A percentile compares a stretch with the other conserved stretches of the same genome.
phyloP scores from a whole-genome alignment of 2,113 vertebrate species.

The Phrynosoma blainvillii region DNA sequence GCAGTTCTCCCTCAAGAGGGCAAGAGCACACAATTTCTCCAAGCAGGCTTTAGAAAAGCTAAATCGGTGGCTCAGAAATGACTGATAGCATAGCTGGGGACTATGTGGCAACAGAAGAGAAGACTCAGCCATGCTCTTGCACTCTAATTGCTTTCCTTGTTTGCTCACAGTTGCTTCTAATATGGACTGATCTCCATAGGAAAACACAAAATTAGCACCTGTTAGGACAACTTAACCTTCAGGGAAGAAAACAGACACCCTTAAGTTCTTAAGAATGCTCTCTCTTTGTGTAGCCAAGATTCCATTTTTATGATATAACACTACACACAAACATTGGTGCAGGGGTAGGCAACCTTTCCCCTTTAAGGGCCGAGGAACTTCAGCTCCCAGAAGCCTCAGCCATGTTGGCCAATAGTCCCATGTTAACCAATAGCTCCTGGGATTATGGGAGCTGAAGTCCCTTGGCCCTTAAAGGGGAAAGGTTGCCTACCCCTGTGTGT shows the following conservation, averaged over 20 bases:
- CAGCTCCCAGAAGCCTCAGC: too few species aligned
- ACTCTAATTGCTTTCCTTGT: conserved; percentile 73
- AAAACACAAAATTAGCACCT: conserved; percentile 79
- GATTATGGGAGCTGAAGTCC: too few species aligned
- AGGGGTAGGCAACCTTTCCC: too few species aligned
- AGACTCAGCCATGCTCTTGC: conserved; percentile 59
- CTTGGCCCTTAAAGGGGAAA: too few species aligned
- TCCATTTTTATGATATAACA: conserved; percentile 44
- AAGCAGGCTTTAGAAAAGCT: conserved; percentile 62
- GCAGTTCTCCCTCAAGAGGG: conserved; percentile 50
- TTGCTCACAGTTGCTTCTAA: conserved; percentile 73
- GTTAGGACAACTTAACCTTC: conserved; percentile 79
- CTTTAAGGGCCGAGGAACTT: too few species aligned
- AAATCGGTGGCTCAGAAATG: conserved; percentile 66
- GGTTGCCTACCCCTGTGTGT: too few species aligned
- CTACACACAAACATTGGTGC: conserved; percentile 16
- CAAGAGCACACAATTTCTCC: conserved; percentile 57
- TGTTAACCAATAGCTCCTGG: too few species aligned
- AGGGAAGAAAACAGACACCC: conserved; percentile 73
- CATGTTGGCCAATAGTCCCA: too few species aligned
- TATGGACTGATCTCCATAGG: conserved; percentile 74
- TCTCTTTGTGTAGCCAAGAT: conserved; percentile 27
- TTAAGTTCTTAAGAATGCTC: conserved; percentile 53
- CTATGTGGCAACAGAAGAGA: conserved; percentile 41
- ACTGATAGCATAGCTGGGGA: conserved; percentile 64